Evolutionary conservation across 2,888 invertebrate species (phyloP).

Genomic region (Chironomus riparius): DNA sequence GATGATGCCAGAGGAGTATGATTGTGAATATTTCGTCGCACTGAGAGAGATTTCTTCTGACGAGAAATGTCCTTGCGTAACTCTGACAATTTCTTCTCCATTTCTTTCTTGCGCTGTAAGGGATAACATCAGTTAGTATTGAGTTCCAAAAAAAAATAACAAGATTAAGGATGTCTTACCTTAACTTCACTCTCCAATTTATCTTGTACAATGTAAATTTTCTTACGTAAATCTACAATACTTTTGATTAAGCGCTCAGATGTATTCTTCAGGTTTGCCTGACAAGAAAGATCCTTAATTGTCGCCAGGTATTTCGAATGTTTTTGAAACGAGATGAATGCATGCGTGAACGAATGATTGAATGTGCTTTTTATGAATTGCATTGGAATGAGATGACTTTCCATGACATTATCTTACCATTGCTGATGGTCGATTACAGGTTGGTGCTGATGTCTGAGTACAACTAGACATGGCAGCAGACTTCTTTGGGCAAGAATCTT

Average conservation of each 20-base stretch:
- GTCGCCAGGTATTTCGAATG: background rate
- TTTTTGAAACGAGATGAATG: slow-evolving; percentile 11
- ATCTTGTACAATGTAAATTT: slow-evolving; percentile 28
- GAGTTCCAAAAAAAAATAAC: too few relatives aligned
- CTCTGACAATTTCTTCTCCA: slow-evolving; percentile 29
- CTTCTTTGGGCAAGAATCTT: slow-evolving; percentile 22
- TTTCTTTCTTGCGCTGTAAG: slow-evolving; percentile 28
- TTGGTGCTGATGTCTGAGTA: slow-evolving; percentile 25
- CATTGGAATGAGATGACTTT: background rate
- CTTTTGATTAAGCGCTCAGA: slow-evolving; percentile 28
- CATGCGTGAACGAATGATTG: slow-evolving; percentile 18
- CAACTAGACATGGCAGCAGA: slow-evolving; percentile 16
- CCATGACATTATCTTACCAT: background rate
- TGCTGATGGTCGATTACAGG: slow-evolving; percentile 23
- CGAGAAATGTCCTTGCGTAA: slow-evolving; percentile 28
- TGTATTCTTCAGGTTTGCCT: slow-evolving; percentile 28
- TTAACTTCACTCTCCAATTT: slow-evolving; percentile 29
- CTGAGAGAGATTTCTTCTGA: slow-evolving; percentile 28
- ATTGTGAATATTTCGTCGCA: slow-evolving; percentile 18
- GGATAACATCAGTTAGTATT: background rate
- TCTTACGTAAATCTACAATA: slow-evolving; percentile 28
- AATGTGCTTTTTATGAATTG: background rate
- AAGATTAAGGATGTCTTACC: too few relatives aligned
- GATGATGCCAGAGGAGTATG: slow-evolving; percentile 25
- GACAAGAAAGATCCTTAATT: slow-evolving; percentile 19